Percentiles rank a stretch among this genome's conserved stretches.
Evolutionary conservation across 2,797 vertebrate genomes (phyloP).

Genomic region (Adelosebastes latens): DNA sequence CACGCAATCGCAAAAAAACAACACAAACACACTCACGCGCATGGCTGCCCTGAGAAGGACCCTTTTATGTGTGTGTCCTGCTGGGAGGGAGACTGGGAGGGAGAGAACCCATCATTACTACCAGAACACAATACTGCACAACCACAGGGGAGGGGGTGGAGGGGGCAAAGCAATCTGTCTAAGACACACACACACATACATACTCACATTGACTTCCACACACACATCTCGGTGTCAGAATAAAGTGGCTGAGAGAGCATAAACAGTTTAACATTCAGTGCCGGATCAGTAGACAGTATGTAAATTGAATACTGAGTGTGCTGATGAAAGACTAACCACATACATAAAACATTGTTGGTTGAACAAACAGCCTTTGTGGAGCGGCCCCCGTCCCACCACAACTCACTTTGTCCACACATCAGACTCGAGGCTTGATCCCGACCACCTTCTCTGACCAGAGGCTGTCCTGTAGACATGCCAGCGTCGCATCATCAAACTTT

Average conservation of each 20-base stretch:
- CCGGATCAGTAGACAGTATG: conserved; percentile 72
- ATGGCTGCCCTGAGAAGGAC: conserved; percentile 54
- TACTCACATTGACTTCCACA: conserved; percentile 15
- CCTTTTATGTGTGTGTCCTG: conserved; percentile 72
- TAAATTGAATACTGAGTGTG: conserved; percentile 76
- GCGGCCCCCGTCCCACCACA: conserved; percentile 14
- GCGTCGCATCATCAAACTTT: background rate
- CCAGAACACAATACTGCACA: conserved; percentile 77
- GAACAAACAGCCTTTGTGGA: conserved; percentile 66
- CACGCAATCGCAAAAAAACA: conserved; percentile 17
- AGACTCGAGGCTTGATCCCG: background rate
- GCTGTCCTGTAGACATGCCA: background rate
- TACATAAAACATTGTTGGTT: conserved; percentile 70
- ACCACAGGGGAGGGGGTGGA: conserved; percentile 52
- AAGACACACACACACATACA: conserved; percentile 31
- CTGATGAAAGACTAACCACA: conserved; percentile 73
- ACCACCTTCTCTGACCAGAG: conserved; percentile 14
- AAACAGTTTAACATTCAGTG: conserved; percentile 76
- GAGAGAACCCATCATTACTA: conserved; percentile 77
- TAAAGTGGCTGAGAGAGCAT: conserved; percentile 72
- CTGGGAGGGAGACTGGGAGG: conserved; percentile 72
- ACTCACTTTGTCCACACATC: conserved; percentile 26
- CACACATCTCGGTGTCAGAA: conserved; percentile 59
- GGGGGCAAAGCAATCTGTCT: conserved; percentile 72
- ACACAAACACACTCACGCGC: background rate